Conservation (phyloP, 1,140 invertebrate genomes). For the Caenorhabditis latens region DNA sequence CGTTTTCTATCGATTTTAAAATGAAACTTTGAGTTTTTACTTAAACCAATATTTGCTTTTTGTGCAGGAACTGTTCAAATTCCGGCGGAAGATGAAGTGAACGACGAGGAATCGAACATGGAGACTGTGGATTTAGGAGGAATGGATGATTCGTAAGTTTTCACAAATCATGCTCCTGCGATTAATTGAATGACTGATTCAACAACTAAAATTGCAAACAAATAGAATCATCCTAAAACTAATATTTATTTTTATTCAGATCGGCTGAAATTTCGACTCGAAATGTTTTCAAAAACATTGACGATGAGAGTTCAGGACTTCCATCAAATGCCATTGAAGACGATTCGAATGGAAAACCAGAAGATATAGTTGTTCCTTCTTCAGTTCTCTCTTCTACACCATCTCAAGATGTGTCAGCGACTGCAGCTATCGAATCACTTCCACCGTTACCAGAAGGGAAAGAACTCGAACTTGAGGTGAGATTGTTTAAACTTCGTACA, state of each 20-base stretch:
- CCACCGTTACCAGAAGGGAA: conserved; percentile 38
- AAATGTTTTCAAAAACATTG: conserved; percentile 36
- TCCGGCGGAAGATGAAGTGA: conserved; percentile 39
- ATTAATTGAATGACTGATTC: too few species aligned
- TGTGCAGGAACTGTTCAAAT: background rate
- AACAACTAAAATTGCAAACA: too few species aligned
- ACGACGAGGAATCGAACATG: conserved; percentile 46
- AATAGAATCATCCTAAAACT: background rate
- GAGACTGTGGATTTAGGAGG: conserved; percentile 41
- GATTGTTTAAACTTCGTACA: background rate
- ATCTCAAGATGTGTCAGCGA: background rate
- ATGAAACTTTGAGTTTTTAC: background rate
- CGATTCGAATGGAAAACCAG: background rate
- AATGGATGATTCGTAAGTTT: conserved; percentile 20
- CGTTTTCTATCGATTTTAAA: background rate
- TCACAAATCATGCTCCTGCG: background rate
- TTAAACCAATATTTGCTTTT: conserved; percentile 31
- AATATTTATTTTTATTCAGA: background rate
- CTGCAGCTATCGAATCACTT: conserved; percentile 12
- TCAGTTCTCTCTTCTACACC: background rate
- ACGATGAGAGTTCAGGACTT: background rate
- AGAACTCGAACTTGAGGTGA: conserved; percentile 40
- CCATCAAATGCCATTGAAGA: background rate
- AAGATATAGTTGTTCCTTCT: background rate
- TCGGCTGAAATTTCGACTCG: background rate